These are phyloP conservation scores for Palloptera scutellata DNA, from an alignment of 2,888 invertebrate species.

Conservation along the genomic window DNA sequence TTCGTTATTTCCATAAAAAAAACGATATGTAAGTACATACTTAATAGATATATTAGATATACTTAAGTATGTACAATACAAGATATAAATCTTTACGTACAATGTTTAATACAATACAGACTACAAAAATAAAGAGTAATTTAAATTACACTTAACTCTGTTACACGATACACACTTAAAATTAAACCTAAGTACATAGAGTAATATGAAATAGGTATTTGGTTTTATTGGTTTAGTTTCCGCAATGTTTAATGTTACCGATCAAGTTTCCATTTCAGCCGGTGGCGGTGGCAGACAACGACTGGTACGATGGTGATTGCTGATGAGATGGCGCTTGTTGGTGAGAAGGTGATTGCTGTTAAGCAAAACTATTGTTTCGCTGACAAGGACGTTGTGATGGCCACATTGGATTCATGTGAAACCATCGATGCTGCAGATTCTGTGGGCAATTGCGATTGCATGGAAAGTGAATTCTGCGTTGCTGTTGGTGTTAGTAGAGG, in stretches of 20 bases:
- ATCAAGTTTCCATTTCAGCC: constrained; percentile 50
- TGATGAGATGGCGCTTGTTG: constrained; percentile 21
- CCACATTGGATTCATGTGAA: constrained; percentile 43
- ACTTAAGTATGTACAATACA: no score
- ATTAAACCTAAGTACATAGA: no score
- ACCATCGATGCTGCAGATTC: constrained; percentile 46
- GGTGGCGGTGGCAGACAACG: background rate
- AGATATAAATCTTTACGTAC: no score
- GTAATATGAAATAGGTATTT: no score
- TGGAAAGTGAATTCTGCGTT: constrained; percentile 33
- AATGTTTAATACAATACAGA: no score
- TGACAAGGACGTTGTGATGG: constrained; percentile 1
- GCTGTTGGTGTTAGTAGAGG: constrained; percentile 45
- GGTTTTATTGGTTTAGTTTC: constrained; percentile 69
- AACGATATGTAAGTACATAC: no score
- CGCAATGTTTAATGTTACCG: constrained; percentile 42
- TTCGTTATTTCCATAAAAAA: no score
- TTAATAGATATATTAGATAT: no score
- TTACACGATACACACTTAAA: no score
- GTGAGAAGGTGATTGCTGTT: constrained; percentile 12
- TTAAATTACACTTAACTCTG: no score
- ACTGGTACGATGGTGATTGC: constrained; percentile 27
- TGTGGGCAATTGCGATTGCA: constrained; percentile 22
- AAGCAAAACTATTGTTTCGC: background rate
- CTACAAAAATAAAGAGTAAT: no score